Percentiles rank a stretch among this genome's conserved stretches.
phyloP scores from a whole-genome alignment of 64 coral and sea anemone genomes.

The Montipora cactus region DNA sequence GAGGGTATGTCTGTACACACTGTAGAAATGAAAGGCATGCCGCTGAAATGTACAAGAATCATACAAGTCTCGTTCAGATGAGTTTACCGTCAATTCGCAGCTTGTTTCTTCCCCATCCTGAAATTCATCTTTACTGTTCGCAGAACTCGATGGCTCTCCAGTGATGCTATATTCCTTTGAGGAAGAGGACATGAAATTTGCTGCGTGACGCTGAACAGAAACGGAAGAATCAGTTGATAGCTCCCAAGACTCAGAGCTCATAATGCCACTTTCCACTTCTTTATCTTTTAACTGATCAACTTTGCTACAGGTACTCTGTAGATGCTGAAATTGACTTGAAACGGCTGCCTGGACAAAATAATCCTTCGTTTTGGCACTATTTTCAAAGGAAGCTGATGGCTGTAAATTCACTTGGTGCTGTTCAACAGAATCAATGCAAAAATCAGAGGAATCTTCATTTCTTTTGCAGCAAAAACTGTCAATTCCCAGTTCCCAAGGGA shows the following conservation, averaged over 20 bases:
- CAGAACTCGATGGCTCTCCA: not conserved
- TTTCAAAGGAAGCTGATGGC: not conserved
- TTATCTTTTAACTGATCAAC: too few relatives aligned
- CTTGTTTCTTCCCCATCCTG: not conserved
- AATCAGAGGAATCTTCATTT: not conserved
- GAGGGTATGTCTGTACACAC: slow-evolving; percentile 78
- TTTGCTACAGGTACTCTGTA: not conserved
- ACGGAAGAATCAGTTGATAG: not conserved
- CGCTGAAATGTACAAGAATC: slow-evolving; percentile 45
- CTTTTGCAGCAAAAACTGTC: not conserved
- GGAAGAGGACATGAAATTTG: not conserved
- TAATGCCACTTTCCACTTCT: not conserved
- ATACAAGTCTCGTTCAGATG: not conserved
- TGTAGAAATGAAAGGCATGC: slow-evolving; percentile 70
- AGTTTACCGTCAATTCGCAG: not conserved
- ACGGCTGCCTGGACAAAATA: not conserved
- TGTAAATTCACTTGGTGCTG: not conserved
- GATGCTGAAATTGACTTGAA: not conserved
- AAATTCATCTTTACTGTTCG: not conserved
- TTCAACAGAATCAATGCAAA: not conserved
- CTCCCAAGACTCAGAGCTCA: not conserved
- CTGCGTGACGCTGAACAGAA: not conserved
- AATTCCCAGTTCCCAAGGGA: slow-evolving; percentile 65
- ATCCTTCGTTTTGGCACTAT: not conserved
- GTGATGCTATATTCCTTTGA: not conserved